phyloP scores from a whole-genome alignment of 2,888 invertebrate genomes.

The Drosophila rellima region DNA sequence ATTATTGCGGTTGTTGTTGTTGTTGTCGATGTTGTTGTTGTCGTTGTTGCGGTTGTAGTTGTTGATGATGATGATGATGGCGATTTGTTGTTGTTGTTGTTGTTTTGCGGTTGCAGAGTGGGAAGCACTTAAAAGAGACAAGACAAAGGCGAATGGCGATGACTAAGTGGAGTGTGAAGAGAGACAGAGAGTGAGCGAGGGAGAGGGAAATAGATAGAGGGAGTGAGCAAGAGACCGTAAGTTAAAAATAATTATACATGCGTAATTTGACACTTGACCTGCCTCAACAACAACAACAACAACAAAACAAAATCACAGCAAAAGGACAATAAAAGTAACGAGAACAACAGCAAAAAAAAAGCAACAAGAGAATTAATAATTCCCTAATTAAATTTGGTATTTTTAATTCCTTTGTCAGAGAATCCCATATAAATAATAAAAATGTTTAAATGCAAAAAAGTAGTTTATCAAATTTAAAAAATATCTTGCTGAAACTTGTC shows the following conservation, averaged over 20 bases:
- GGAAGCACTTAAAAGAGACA: slow-evolving; percentile 58
- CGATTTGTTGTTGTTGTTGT: slow-evolving; percentile 19
- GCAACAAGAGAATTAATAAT: neutral
- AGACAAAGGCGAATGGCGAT: slow-evolving; percentile 28
- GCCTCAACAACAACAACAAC: slow-evolving; percentile 61
- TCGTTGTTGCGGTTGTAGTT: slow-evolving; percentile 1
- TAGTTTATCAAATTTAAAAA: no score
- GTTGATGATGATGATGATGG: slow-evolving; percentile 14
- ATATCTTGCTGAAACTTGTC: no score
- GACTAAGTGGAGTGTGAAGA: slow-evolving; percentile 25
- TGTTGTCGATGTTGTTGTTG: slow-evolving; percentile 14
- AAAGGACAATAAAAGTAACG: neutral
- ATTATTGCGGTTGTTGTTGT: slow-evolving; percentile 11
- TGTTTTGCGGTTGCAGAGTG: slow-evolving; percentile 64
- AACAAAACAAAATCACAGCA: neutral
- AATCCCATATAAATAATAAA: no score
- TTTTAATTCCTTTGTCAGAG: neutral
- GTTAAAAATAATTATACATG: slow-evolving; percentile 68
- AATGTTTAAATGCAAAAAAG: no score
- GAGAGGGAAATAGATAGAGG: neutral
- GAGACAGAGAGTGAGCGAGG: neutral
- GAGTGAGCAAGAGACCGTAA: slow-evolving; percentile 2
- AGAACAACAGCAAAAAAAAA: neutral
- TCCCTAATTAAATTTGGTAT: neutral
- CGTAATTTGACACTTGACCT: slow-evolving; percentile 78